Conservation (phyloP, 1,140 invertebrate genomes). For the Pectinophora gossypiella region DNA sequence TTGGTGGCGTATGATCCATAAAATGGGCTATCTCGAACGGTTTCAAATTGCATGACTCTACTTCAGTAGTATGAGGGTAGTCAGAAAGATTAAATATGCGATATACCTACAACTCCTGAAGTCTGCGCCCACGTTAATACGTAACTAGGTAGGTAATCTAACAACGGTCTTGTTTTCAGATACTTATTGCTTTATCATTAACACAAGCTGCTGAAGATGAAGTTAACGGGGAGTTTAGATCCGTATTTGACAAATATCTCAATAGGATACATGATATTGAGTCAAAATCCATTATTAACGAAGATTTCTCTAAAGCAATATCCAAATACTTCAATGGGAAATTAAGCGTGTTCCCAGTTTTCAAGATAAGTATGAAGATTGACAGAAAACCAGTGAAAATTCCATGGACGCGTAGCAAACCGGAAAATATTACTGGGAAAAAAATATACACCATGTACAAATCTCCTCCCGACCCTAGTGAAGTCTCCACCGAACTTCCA, state of each 20-base stretch:
- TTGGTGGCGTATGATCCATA: no score
- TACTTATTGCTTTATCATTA: not conserved
- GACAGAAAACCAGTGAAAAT: constrained; percentile 53
- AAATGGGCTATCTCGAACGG: no score
- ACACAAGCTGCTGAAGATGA: not conserved
- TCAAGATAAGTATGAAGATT: constrained; percentile 48
- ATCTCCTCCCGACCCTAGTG: no score
- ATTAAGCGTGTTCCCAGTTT: constrained; percentile 49
- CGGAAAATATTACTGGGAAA: no score
- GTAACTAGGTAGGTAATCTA: not conserved
- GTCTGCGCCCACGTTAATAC: not conserved
- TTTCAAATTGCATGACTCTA: no score
- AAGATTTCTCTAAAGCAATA: constrained; percentile 43
- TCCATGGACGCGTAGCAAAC: constrained; percentile 45
- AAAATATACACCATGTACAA: no score
- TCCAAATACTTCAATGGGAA: constrained; percentile 42
- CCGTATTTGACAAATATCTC: constrained; percentile 35
- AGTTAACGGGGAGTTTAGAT: constrained; percentile 9
- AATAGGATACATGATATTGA: constrained; percentile 35
- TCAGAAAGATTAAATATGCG: no score
- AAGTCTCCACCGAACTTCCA: no score
- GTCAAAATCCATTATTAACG: constrained; percentile 45
- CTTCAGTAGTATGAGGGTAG: no score
- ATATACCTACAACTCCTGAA: no score
- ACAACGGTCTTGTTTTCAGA: not conserved